Conservation (phyloP, 1,140 invertebrate genomes). For the Cryptotermes secundus region DNA sequence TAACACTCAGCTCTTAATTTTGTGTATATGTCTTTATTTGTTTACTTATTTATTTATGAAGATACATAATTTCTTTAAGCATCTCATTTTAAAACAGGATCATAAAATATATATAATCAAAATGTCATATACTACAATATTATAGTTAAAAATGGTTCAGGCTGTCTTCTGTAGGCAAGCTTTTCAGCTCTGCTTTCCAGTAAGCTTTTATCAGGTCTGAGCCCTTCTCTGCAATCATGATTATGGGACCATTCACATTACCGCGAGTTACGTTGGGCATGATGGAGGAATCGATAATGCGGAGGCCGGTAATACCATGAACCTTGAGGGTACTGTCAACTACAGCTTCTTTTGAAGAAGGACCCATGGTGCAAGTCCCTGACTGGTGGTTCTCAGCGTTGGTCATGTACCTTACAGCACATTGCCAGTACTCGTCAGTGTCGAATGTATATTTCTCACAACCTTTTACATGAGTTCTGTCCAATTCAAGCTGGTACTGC, state of each 20-base stretch:
- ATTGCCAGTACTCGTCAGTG: slow-evolving; percentile 43
- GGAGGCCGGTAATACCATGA: slow-evolving; percentile 28
- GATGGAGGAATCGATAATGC: slow-evolving; percentile 33
- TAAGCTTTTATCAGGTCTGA: slow-evolving; percentile 75
- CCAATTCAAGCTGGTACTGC: slow-evolving; percentile 68
- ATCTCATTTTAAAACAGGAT: no score
- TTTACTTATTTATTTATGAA: no score
- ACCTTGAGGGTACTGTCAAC: slow-evolving; percentile 43
- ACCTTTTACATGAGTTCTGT: slow-evolving; percentile 24
- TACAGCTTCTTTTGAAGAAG: slow-evolving; percentile 41
- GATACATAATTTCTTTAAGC: no score
- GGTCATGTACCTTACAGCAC: slow-evolving; percentile 41
- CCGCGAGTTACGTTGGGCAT: slow-evolving; percentile 47
- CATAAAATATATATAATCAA: no score
- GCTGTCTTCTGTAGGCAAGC: not conserved
- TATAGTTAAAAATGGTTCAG: no score
- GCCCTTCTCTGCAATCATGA: slow-evolving; percentile 86
- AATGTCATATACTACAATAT: no score
- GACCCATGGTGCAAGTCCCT: slow-evolving; percentile 45
- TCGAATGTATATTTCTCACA: slow-evolving; percentile 50
- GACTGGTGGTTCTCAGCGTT: slow-evolving; percentile 43
- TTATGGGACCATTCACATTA: slow-evolving; percentile 80
- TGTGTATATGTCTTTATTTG: no score
- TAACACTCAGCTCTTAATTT: no score
- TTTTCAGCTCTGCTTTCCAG: not conserved